Evolutionary conservation across 2,113 vertebrate species (phyloP).

Genomic region (Clarias magur): DNA sequence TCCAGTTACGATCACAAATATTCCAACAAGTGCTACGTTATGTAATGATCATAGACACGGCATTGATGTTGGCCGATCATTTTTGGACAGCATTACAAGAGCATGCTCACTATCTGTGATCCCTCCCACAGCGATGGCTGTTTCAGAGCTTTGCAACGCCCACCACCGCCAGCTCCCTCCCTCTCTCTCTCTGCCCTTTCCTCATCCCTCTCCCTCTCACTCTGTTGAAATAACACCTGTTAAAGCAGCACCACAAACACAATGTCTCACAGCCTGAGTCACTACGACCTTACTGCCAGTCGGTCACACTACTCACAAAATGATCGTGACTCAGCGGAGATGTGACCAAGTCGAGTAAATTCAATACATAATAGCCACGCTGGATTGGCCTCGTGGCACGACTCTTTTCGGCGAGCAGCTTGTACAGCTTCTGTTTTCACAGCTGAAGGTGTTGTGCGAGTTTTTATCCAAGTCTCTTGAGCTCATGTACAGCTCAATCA

Average conservation of each 20-base stretch:
- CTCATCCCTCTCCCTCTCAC: constrained; percentile 13
- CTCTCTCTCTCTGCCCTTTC: not conserved
- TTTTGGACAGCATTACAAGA: not conserved
- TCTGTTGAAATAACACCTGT: constrained; percentile 20
- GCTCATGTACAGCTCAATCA: constrained; percentile 19
- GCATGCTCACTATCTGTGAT: not conserved
- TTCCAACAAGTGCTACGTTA: constrained; percentile 23
- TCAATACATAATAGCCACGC: constrained; percentile 5
- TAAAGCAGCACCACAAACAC: constrained; percentile 15
- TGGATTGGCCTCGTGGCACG: not conserved
- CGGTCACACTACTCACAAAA: not conserved
- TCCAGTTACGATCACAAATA: not conserved
- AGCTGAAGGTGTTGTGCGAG: constrained; percentile 1
- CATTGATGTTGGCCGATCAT: constrained; percentile 13
- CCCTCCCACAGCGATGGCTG: constrained; percentile 34
- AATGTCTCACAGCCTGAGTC: constrained; percentile 13
- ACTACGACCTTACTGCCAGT: constrained; percentile 13
- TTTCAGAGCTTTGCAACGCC: constrained; percentile 36
- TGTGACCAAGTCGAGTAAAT: not conserved
- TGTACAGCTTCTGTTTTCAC: constrained; percentile 15
- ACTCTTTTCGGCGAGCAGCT: not conserved
- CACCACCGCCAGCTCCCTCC: constrained; percentile 34
- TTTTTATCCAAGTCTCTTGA: constrained; percentile 23
- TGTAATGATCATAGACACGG: constrained; percentile 25
- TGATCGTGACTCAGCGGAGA: constrained; percentile 22